Evolutionary conservation across 2,113 vertebrate genomes (phyloP).

Genomic region (Acrocephalus arundinaceus): DNA sequence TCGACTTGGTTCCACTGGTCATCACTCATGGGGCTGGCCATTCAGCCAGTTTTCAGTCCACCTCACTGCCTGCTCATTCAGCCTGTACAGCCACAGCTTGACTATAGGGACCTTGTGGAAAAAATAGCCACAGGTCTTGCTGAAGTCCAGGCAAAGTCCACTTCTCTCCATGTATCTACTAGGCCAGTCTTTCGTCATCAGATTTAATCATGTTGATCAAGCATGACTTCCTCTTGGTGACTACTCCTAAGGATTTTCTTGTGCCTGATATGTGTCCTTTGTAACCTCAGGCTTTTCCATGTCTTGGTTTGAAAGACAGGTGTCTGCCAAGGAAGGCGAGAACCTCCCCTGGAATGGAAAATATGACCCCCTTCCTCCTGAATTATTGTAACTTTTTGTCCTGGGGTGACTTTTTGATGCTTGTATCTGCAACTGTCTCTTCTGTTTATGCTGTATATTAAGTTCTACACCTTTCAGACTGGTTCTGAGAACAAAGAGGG

Average conservation of each 20-base stretch:
- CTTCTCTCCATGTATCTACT: neutral
- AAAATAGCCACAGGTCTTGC: neutral
- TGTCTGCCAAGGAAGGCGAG: neutral
- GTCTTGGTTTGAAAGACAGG: neutral
- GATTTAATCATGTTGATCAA: neutral
- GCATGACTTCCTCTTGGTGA: neutral
- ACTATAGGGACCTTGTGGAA: no score
- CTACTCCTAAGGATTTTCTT: neutral
- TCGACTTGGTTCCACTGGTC: neutral
- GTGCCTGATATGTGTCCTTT: neutral
- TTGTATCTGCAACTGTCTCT: no score
- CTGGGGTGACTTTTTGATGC: no score
- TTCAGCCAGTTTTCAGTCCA: neutral
- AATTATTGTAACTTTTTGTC: no score
- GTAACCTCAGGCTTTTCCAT: neutral
- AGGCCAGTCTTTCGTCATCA: neutral
- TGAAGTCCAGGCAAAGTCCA: neutral
- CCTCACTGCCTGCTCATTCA: neutral
- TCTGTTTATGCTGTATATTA: no score
- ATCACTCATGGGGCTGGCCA: neutral
- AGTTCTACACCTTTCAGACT: no score
- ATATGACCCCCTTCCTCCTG: neutral
- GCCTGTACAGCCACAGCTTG: no score
- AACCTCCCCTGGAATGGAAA: neutral
- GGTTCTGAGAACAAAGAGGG: no score